A percentile compares a stretch with the other conserved stretches of the same genome.
Evolutionary conservation across 2,888 invertebrate species (phyloP).

Genomic region (Hyposoter dolosus): DNA sequence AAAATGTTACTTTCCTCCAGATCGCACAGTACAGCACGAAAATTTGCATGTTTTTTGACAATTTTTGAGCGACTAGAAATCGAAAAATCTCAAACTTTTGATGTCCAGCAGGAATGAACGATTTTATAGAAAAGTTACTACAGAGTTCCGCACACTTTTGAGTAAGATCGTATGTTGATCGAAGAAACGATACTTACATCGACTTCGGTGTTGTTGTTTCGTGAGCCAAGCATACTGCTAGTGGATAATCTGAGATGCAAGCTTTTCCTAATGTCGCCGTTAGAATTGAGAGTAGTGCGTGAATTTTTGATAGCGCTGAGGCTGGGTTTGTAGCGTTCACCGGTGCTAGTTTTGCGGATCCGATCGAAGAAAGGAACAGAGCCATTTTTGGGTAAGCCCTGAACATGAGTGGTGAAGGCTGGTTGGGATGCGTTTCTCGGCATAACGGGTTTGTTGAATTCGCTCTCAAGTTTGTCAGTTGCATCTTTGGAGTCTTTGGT

Average conservation of each 20-base stretch:
- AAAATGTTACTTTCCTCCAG: no score
- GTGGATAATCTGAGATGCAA: slow-evolving; percentile 86
- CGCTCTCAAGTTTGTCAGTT: slow-evolving; percentile 79
- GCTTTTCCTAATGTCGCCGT: slow-evolving; percentile 90
- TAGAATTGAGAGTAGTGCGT: slow-evolving; percentile 91
- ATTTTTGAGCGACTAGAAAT: no score
- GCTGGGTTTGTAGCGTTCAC: slow-evolving; percentile 94
- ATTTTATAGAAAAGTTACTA: no score
- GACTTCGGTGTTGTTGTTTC: slow-evolving; percentile 87
- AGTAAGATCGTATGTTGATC: background rate
- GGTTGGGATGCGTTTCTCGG: slow-evolving; percentile 95
- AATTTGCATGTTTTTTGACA: no score
- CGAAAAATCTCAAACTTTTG: no score
- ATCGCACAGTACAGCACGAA: no score
- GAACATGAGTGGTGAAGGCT: slow-evolving; percentile 91
- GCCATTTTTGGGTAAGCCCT: slow-evolving; percentile 93
- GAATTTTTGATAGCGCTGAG: slow-evolving; percentile 92
- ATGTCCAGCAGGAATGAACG: no score
- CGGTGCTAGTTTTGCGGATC: slow-evolving; percentile 93
- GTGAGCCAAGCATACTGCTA: slow-evolving; percentile 87
- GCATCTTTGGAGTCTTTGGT: slow-evolving; percentile 78
- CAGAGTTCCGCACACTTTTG: no score
- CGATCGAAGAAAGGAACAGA: slow-evolving; percentile 96
- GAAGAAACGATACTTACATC: slow-evolving; percentile 82
- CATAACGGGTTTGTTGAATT: slow-evolving; percentile 86